Percentiles rank a stretch among this genome's conserved stretches.
Conservation (phyloP, 2,113 vertebrate genomes). For the Otolemur garnettii region DNA sequence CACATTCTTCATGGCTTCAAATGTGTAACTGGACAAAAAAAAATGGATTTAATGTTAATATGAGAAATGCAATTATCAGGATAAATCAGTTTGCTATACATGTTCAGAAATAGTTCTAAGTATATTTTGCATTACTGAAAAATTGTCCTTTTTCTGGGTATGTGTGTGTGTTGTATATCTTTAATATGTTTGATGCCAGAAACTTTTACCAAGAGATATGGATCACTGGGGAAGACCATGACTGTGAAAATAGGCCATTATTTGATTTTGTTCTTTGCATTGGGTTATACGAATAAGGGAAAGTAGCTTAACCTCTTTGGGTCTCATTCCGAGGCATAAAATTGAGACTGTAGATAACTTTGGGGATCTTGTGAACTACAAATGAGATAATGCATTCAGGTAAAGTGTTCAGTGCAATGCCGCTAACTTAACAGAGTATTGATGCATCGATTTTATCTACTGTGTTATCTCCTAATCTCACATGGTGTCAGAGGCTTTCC, state of each 20-base stretch:
- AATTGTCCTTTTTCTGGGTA: not conserved
- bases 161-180: not conserved
- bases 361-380: not conserved
- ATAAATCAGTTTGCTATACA: slow-evolving; percentile 39
- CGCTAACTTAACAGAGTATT: not conserved
- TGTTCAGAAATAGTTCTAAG: not conserved
- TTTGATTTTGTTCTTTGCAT: not conserved
- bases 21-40: not conserved
- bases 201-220: not conserved
- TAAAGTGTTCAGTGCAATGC: not conserved
- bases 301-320: not conserved
- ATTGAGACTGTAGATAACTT: not conserved
- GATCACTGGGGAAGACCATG: not conserved
- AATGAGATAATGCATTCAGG: not conserved
- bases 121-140: slow-evolving; percentile 43
- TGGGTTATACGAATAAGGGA: not conserved
- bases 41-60: not conserved
- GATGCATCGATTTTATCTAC: not conserved
- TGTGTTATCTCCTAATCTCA: not conserved
- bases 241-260: not conserved
- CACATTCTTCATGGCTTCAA: not conserved
- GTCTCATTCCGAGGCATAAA: slow-evolving; percentile 27
- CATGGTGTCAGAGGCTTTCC: not conserved
- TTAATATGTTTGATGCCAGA: not conserved
- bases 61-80: slow-evolving; percentile 47